A percentile compares a stretch with the other conserved stretches of the same genome.
phyloP scores from a whole-genome alignment of 1,140 invertebrate species.

The Calephelis virginiensis region DNA sequence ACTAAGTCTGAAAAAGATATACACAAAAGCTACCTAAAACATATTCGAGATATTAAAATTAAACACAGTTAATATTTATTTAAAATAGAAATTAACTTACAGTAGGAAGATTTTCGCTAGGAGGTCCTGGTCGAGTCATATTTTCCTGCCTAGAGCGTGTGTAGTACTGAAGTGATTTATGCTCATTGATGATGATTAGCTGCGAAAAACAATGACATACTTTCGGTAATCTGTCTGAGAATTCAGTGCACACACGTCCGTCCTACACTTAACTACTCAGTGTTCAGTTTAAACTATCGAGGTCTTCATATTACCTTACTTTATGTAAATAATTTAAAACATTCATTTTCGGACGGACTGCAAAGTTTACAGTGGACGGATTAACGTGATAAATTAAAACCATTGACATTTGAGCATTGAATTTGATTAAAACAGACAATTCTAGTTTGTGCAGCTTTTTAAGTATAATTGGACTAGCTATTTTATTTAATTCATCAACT shows the following conservation, averaged over 20 bases:
- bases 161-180: constrained; percentile 31
- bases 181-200: constrained; percentile 42
- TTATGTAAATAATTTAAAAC: constrained; percentile 7
- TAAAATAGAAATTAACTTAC: constrained; percentile 36
- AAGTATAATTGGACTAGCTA: neutral
- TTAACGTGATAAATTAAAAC: constrained; percentile 9
- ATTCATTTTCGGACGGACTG: constrained; percentile 23
- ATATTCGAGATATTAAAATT: constrained; percentile 16
- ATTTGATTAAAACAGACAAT: constrained; percentile 2
- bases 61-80: neutral
- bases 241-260: constrained; percentile 23
- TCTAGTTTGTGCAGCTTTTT: constrained; percentile 1
- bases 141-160: constrained; percentile 38
- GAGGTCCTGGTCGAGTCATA: constrained; percentile 85
- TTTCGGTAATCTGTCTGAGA: constrained; percentile 20
- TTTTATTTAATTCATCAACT: constrained; percentile 3
- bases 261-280: constrained; percentile 28
- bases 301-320: constrained; percentile 22
- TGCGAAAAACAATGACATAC: constrained; percentile 29
- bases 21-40: constrained; percentile 1
- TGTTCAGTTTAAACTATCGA: constrained; percentile 17
- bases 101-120: constrained; percentile 88
- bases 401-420: constrained; percentile 24
- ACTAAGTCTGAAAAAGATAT: constrained; percentile 42
- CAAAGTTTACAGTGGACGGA: constrained; percentile 29